Percentiles rank a stretch among this genome's conserved stretches.
phyloP scores from a whole-genome alignment of 92 coral and sea anemone genomes.

The Ricordea florida region DNA sequence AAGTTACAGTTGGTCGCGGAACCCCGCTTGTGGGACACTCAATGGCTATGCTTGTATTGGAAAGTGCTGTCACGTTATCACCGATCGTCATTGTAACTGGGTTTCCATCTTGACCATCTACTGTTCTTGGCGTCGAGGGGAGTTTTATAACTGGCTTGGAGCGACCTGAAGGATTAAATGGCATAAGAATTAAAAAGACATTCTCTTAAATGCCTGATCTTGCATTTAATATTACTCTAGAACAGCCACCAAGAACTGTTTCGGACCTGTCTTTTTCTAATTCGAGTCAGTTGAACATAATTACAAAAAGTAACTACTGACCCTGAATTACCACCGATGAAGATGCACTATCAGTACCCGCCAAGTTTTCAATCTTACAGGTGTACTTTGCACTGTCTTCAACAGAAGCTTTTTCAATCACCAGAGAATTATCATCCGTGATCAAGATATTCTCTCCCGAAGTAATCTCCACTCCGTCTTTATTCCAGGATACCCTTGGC shows the following conservation, averaged over 20 bases:
- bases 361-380: constrained; percentile 19
- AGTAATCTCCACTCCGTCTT: constrained; percentile 44
- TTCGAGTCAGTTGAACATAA: too few relatives aligned
- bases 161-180: constrained; percentile 21
- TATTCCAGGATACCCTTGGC: constrained; percentile 75
- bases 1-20: constrained; percentile 67
- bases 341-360: constrained; percentile 34
- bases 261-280: neutral
- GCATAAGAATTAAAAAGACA: too few relatives aligned
- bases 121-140: constrained; percentile 10
- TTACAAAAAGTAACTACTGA: neutral
- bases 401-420: neutral
- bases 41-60: constrained; percentile 59
- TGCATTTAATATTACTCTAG: neutral
- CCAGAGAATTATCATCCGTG: neutral
- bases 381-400: constrained; percentile 37
- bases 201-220: neutral
- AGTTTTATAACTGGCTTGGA: constrained; percentile 18
- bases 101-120: constrained; percentile 12
- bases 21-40: constrained; percentile 67
- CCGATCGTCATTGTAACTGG: constrained; percentile 43
- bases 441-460: neutral
- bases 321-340: neutral
- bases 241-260: neutral
- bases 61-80: constrained; percentile 56